Evolutionary conservation across 2,888 invertebrate genomes (phyloP), one percentile per base, ranked within the genome.

Genomic region (Morpho deidamia): DNA sequence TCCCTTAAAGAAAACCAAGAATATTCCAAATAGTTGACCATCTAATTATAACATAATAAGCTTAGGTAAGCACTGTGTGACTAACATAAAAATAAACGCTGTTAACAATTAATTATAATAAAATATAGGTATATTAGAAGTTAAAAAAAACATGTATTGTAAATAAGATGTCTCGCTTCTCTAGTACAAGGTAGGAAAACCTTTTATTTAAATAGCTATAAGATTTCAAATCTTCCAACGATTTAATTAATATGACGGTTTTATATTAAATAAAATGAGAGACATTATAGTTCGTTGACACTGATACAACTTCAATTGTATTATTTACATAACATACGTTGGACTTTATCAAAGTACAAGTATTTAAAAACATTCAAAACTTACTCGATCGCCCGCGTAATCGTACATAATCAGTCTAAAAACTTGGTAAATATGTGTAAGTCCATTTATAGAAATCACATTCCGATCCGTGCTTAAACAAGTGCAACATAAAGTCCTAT

Each of bases 381-480:
- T 83, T 61, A 88, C 88, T 57, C 77, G 67, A 51, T 85, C 84
- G 12, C 76, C 83, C 67, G 83, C 78, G 71, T 81, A 85, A 71
- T 88, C 87, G 56, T 76, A 83, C 80, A 86, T 83, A 10, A 89
- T 59, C 39, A 86, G 67, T 42, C 80, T 74, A 64, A 86, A 89
- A 58, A 85, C 70, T 75, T 85, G 74, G 63, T 74, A 73, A 1
- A 84, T 66, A 55, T 77, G 70, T 1, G 76, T 67, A 12, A 71
- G 58, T 23, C 69, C 75, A 70, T 74, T 76, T 57, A 88, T 65
- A 35, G 74, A 67, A 56, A 78, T 76, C 61, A 88, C 71, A 72
- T 82, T 74, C 10, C 88, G 74, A 51, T 85, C 83, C 0, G 72
- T 72, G 51, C 87, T 86, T n/a, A 88, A 61, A 56, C 88, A 88